These are phyloP conservation scores for Gortyna flavago DNA, from an alignment of 2,888 invertebrate genomes.

Conservation along the genomic window DNA sequence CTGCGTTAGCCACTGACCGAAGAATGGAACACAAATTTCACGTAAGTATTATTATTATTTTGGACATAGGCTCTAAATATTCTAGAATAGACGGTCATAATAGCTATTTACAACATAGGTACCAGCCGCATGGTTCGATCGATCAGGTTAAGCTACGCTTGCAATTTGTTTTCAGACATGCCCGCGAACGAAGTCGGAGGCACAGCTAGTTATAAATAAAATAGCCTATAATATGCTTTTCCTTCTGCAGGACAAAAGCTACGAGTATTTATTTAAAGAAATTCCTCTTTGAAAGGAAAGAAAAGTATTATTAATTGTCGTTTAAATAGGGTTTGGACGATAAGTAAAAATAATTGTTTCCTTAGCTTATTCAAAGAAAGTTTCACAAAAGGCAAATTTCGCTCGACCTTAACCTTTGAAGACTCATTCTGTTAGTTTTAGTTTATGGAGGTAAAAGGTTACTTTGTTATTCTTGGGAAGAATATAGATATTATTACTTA, in stretches of 20 bases:
- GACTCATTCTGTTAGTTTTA: slow-evolving; percentile 11
- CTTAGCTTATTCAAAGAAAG: slow-evolving; percentile 13
- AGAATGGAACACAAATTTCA: not conserved
- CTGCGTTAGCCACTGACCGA: not conserved
- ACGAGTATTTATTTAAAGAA: not conserved
- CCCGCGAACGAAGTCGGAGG: not conserved
- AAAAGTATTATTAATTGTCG: not conserved
- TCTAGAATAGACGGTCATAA: not conserved
- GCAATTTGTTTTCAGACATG: not conserved
- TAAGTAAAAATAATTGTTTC: slow-evolving; percentile 27
- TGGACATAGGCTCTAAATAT: not conserved
- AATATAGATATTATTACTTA: slow-evolving; percentile 1
- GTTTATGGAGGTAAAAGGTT: slow-evolving; percentile 12
- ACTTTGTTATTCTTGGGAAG: slow-evolving; percentile 14
- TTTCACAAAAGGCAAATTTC: slow-evolving; percentile 15
- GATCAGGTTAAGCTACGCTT: too few relatives aligned
- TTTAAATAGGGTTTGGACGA: slow-evolving; percentile 12
- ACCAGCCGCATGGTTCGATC: too few relatives aligned
- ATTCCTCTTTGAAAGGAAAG: not conserved
- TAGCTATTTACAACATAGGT: not conserved
- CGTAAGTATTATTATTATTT: not conserved
- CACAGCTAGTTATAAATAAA: not conserved
- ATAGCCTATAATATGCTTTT: not conserved
- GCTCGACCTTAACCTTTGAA: slow-evolving; percentile 14
- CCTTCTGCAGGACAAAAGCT: not conserved